These are phyloP conservation scores for Vidua macroura DNA, from an alignment of 2,113 vertebrate species.

Conservation along the genomic window DNA sequence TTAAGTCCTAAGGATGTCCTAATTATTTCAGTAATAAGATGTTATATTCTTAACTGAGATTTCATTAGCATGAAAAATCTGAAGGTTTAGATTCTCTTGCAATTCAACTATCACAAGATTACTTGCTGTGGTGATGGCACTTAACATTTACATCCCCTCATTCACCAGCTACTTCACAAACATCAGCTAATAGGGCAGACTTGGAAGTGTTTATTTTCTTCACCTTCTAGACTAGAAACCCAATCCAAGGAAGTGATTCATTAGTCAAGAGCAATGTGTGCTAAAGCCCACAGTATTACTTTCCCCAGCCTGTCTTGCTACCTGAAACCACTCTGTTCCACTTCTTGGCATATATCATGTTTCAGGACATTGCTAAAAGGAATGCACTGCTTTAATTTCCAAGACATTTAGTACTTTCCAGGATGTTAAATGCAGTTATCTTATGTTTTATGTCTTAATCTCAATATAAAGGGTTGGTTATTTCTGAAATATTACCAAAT, in stretches of 20 bases:
- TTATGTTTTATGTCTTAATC: not conserved
- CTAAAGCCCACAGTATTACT: not conserved
- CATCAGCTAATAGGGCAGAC: not conserved
- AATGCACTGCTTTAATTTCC: not conserved
- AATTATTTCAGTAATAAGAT: not conserved
- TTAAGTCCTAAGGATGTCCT: not conserved
- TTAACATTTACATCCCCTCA: not conserved
- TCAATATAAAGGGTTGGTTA: not conserved
- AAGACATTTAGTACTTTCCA: not conserved
- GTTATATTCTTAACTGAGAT: not conserved
- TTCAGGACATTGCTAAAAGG: not conserved
- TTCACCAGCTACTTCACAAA: not conserved
- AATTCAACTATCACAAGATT: not conserved
- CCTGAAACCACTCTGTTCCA: not conserved
- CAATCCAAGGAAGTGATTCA: conserved; percentile 6
- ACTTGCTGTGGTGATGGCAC: not conserved
- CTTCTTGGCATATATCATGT: not conserved
- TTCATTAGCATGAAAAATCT: not conserved
- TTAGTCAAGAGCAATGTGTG: not conserved
- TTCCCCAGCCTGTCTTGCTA: not conserved
- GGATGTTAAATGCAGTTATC: not conserved
- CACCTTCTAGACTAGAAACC: conserved; percentile 1
- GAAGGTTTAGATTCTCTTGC: not conserved
- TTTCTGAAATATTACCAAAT: not conserved
- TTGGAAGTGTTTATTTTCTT: conserved; percentile 7